Conservation (phyloP, 2,113 vertebrate genomes). For the Lycocorax pyrrhopterus region DNA sequence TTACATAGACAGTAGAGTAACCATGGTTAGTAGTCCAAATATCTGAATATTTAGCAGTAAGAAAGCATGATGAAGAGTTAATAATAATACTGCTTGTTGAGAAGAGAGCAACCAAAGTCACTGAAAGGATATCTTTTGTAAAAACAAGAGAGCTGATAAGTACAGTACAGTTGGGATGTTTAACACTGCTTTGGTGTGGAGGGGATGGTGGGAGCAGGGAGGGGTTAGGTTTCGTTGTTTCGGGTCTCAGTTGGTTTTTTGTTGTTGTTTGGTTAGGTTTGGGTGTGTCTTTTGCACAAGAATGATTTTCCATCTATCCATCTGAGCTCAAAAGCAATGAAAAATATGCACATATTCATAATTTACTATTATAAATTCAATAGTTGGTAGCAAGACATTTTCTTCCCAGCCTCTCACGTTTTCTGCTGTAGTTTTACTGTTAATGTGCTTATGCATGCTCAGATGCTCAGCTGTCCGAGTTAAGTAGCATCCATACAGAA, state of each 20-base stretch:
- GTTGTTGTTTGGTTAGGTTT: not conserved
- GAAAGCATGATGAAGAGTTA: not conserved
- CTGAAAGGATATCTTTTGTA: not conserved
- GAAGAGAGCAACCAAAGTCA: not conserved
- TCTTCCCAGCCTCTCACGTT: not conserved
- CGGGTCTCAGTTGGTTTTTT: fast-evolving
- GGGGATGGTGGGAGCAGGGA: no score
- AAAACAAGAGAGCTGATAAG: not conserved
- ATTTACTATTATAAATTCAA: not conserved
- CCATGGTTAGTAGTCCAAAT: not conserved
- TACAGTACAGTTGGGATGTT: not conserved
- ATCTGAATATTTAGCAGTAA: not conserved
- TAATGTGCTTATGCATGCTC: not conserved
- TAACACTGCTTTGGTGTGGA: not conserved
- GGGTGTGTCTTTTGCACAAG: not conserved
- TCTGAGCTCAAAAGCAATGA: not conserved
- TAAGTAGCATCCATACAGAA: not conserved
- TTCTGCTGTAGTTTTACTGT: not conserved
- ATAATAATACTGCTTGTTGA: not conserved
- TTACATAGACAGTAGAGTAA: not conserved
- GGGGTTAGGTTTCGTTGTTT: no score
- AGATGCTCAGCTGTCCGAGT: not conserved
- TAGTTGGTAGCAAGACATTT: not conserved
- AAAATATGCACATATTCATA: not conserved
- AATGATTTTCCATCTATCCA: not conserved